phyloP scores from a whole-genome alignment of 1,140 invertebrate genomes.

The Drosophila asahinai region DNA sequence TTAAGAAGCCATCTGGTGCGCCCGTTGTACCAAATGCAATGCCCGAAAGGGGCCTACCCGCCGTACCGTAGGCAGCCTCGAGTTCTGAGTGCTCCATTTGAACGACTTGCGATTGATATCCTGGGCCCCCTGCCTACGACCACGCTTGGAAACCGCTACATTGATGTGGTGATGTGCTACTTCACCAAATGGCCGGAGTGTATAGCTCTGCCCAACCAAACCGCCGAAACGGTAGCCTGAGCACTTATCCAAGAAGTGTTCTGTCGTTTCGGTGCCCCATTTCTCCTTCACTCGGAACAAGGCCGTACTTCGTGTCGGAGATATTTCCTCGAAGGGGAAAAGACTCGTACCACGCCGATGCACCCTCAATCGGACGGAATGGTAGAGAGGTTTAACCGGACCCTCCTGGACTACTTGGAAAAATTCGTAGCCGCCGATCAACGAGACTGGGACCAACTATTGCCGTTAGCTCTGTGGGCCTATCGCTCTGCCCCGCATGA shows the following conservation, averaged over 20 bases:
- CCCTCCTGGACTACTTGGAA: too few relatives aligned
- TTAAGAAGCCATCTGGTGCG: conserved; percentile 46
- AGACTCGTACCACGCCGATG: background rate
- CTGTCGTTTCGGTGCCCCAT: too few relatives aligned
- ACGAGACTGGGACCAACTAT: too few relatives aligned
- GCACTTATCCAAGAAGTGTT: too few relatives aligned
- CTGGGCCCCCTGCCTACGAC: conserved; percentile 69
- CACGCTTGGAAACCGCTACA: background rate
- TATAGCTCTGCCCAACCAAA: background rate
- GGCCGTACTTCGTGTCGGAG: background rate
- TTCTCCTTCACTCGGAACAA: background rate
- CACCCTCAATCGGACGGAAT: background rate
- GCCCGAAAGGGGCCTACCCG: conserved; percentile 45
- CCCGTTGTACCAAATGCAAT: conserved; percentile 52
- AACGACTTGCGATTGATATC: conserved; percentile 77
- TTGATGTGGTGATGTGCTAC: conserved; percentile 3
- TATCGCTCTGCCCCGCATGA: too few relatives aligned
- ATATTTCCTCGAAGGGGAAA: background rate
- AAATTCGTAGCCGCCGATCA: too few relatives aligned
- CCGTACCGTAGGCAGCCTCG: conserved; percentile 32
- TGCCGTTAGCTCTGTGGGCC: too few relatives aligned
- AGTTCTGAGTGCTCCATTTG: conserved; percentile 43
- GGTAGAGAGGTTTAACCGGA: too few relatives aligned
- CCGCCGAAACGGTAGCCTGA: too few relatives aligned
- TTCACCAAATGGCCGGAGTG: background rate